A percentile compares a stretch with the other conserved stretches of the same genome.
Evolutionary conservation across 2,797 vertebrate genomes (phyloP).

Genomic region (Mormyrops boulengeri): DNA sequence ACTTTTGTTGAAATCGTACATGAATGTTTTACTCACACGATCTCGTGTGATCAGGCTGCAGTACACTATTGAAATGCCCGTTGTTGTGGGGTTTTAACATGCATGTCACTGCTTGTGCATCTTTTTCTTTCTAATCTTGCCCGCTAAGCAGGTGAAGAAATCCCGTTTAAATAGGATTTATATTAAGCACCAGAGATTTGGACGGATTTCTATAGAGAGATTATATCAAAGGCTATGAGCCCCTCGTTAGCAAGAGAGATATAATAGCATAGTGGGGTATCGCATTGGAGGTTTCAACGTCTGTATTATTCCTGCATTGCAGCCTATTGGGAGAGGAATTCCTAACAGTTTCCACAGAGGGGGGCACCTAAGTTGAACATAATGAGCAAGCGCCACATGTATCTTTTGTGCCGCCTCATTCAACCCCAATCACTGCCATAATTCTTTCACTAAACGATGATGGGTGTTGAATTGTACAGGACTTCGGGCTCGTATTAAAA

Average conservation of each 20-base stretch:
- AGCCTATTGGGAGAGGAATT: constrained; percentile 75
- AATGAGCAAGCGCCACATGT: constrained; percentile 87
- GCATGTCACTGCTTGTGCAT: constrained; percentile 60
- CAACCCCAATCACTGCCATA: constrained; percentile 65
- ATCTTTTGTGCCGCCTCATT: constrained; percentile 72
- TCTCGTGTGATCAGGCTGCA: constrained; percentile 55
- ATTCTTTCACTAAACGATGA: constrained; percentile 78
- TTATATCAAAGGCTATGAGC: constrained; percentile 91
- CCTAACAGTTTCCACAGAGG: constrained; percentile 73
- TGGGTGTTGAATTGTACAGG: constrained; percentile 78
- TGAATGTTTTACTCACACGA: constrained; percentile 65
- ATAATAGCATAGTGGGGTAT: constrained; percentile 84
- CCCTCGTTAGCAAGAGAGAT: constrained; percentile 79
- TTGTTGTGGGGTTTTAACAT: constrained; percentile 61
- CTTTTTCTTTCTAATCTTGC: constrained; percentile 61
- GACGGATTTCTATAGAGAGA: constrained; percentile 86
- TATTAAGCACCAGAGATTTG: constrained; percentile 81
- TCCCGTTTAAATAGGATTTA: constrained; percentile 88
- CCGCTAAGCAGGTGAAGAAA: constrained; percentile 69
- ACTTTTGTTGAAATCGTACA: constrained; percentile 43
- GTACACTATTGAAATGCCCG: constrained; percentile 60
- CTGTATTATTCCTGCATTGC: constrained; percentile 79
- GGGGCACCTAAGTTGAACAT: constrained; percentile 80
- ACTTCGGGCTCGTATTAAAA: constrained; percentile 78
- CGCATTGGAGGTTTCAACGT: constrained; percentile 72